Evolutionary conservation across 2,888 invertebrate genomes (phyloP).

Genomic region (Polydrusus cervinus): DNA sequence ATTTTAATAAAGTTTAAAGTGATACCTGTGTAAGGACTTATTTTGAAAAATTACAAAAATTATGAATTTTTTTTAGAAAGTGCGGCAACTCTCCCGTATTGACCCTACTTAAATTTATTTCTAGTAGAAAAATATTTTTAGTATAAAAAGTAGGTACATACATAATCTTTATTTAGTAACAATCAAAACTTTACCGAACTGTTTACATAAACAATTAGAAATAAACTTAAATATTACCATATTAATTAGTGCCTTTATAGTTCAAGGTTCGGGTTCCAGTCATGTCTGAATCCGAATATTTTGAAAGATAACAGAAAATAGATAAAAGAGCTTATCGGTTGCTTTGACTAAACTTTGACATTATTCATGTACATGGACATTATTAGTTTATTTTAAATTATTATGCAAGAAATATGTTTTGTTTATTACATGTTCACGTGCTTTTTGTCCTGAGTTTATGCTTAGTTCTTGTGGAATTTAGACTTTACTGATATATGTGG

Average conservation of each 20-base stretch:
- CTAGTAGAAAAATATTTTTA: no score
- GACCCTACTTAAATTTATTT: no score
- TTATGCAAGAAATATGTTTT: conserved; percentile 13
- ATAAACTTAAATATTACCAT: conserved; percentile 14
- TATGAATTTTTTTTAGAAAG: no score
- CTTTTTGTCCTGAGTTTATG: not conserved
- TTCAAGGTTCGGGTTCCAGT: conserved; percentile 36
- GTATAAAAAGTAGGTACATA: no score
- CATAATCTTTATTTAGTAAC: not conserved
- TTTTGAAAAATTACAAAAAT: no score
- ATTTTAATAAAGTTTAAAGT: no score
- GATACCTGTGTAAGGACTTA: no score
- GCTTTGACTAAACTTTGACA: conserved; percentile 47
- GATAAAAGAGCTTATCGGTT: conserved; percentile 40
- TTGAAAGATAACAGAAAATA: conserved; percentile 23
- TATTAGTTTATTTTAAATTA: conserved; percentile 22
- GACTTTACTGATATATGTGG: not conserved
- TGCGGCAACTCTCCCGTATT: no score
- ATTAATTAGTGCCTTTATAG: conserved; percentile 21
- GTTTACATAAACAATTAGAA: conserved; percentile 8
- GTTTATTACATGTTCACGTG: conserved; percentile 11
- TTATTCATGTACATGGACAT: conserved; percentile 16
- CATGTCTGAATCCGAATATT: conserved; percentile 47
- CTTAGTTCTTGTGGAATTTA: not conserved
- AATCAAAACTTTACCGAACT: not conserved